Evolutionary conservation across 1,140 invertebrate species (phyloP), one percentile per base, ranked within the genome.

Genomic region (Drosophila elegans): DNA sequence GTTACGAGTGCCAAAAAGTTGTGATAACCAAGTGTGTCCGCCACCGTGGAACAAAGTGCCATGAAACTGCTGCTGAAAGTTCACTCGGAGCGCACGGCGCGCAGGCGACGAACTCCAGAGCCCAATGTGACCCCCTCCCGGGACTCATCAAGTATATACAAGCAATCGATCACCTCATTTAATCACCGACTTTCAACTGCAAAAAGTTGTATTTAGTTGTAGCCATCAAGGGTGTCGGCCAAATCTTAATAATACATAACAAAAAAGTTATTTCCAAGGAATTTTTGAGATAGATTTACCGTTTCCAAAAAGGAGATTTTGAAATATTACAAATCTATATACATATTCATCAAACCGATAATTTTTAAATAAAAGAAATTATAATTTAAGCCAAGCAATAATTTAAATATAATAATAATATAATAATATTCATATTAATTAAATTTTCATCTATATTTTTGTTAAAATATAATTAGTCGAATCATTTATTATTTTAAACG

Each of bases 41-140:
- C 51, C 38, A 48, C 57, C 29, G 53, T 59, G 41, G 16, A 55
- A 57, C 29, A 11, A 12, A 61, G 61, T 51, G 73, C 36, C 46
- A 92, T 92, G 91, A 92, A 92, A 69, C 51, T 92, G 38, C 34
- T 92, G 52, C 63, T 92, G 5, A 92, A 92, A 80, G 91, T 91
- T 12, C 91, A 92, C 46, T 86, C 88, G 25, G 81, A 92, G 62
- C 85, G 74, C 59, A 91, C 78, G 29, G 79, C 91, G 42, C 84
- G 82, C 10, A 77, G 85, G 46, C 80, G 89, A 34, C 86, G 86
- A 12, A 88, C 82, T 9, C 79, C 84, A 25, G 83, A 88, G 3
- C 73, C 74, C 11, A 57, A 9, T 21, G n/a, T 76, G 7, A 25
- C 44, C 25, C 54, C 38, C 34, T 77, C 74, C 12, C 57, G 74